Evolutionary conservation across 2,888 invertebrate genomes (phyloP), one percentile per base, ranked within the genome.

Genomic region (Cataglyphis livida): DNA sequence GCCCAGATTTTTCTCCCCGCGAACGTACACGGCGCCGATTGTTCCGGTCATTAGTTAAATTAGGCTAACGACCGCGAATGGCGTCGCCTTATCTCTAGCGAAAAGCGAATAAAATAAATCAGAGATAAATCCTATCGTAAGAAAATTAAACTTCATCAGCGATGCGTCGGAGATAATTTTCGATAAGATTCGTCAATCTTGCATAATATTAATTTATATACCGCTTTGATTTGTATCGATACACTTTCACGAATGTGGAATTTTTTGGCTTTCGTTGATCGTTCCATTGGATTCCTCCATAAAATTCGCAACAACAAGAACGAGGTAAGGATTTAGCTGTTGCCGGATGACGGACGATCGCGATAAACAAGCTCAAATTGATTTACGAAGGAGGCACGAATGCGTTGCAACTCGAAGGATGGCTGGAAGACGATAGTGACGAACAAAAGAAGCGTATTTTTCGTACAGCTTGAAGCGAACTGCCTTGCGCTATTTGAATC

Each of bases 321-420:
- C 75, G 82, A 86, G 82, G 85, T 83, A 87, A 83, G 85, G 83
- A 85, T 84, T 84, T 82, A 74, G 82, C 65, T 28, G 28, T 68
- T 38, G 57, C 18, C 68, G 68, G 73, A 68, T 79, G 85, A 85
- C 86, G 76, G 78, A 74, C 83, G 87, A 88, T 89, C 88, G 85
- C 84, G 88, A 90, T 90, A 90, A 90, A 90, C 88, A 87, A 87
- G 87, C 81, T 87, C 83, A 83, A 76, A 82, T 74, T 87, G 88
- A 90, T 90, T 88, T 90, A 85, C 85, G 84, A 83, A 87, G 83
- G 76, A 81, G 76, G 73, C 76, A 76, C 44, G 87, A 66, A 61
- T 59, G 70, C 62, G 71, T 32, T 7, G 65, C n/a, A 35, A 59
- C 64, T 73, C 61, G 71, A 10, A 28, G 76, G 57, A 48, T 25